Evolutionary conservation across 1,140 invertebrate genomes (phyloP), one percentile per base, ranked within the genome.

Genomic region (Acromyrmex charruanus): DNA sequence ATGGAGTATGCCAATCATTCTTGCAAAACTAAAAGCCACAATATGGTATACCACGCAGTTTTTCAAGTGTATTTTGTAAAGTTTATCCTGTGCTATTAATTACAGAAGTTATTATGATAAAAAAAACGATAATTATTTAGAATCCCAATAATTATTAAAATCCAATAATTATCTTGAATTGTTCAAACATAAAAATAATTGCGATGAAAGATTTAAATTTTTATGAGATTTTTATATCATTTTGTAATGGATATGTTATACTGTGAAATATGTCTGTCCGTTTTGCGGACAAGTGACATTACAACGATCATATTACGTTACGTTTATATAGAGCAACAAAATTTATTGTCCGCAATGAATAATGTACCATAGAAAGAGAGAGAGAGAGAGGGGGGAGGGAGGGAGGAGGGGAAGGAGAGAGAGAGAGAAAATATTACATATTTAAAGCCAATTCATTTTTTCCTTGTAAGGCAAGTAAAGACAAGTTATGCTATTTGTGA

Each of bases 1-100:
- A 85, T 85, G 74, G 51, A 85, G 82, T 55, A 31, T 63, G 75
- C 75, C 82, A 79, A 85, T 85, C 82, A 55, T 28, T 85, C 82
- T 85, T 65, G 61, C 61, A 59, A 85, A 77, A 85, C 58, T 79
- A 66, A 65, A 53, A 65, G 51, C 28, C n/a, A 35, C 59, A 10
- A 55, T 79, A n/a, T n/a, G n/a, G n/a, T n/a, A 25, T 51, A 77
- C 59, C 35, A 31, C 21, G 25, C 31, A 39, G 14, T 85, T 85
- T 85, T 85, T 85, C 61, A 85, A 9, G 16, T 75, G 51, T 51
- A 18, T 55, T 55, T 79, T n/a, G 25, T 65, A 58, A 75, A 58
- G 14, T 85, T 85, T 66, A 79, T 79, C 74, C 44, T n/a, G 66
- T 0, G 49, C n/a, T 39, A 69, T 65, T 84, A 82, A 71, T 72